These are phyloP conservation scores for Colletes latitarsis DNA, from an alignment of 1,140 invertebrate genomes.

Conservation along the genomic window DNA sequence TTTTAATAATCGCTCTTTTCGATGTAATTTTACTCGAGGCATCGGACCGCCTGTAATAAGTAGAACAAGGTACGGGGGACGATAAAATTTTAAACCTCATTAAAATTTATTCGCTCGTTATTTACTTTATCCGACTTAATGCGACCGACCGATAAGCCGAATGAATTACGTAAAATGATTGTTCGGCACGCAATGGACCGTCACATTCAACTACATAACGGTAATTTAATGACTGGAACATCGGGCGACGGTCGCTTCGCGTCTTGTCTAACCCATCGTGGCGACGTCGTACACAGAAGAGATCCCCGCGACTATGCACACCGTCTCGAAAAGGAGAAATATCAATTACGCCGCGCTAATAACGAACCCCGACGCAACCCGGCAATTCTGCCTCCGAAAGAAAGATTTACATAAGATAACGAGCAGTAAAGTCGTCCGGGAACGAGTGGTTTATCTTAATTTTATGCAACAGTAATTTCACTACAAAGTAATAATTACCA, in stretches of 20 bases:
- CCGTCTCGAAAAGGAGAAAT: slow-evolving; percentile 29
- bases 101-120: slow-evolving; percentile 45
- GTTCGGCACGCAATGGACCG: slow-evolving; percentile 38
- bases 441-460: slow-evolving; percentile 45
- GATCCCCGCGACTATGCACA: neutral
- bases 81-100: slow-evolving; percentile 26
- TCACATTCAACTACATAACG: slow-evolving; percentile 36
- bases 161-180: slow-evolving; percentile 46
- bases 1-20: slow-evolving; percentile 1
- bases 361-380: slow-evolving; percentile 28
- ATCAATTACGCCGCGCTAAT: slow-evolving; percentile 35
- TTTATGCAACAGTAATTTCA: slow-evolving; percentile 35
- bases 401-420: slow-evolving; percentile 34
- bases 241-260: neutral
- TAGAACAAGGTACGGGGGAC: slow-evolving; percentile 10
- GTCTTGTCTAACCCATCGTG: neutral
- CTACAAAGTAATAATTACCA: slow-evolving; percentile 39
- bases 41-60: slow-evolving; percentile 5
- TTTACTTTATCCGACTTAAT: slow-evolving; percentile 45
- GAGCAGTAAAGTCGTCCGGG: slow-evolving; percentile 21
- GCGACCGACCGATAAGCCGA: slow-evolving; percentile 31
- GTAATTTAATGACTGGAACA: slow-evolving; percentile 33
- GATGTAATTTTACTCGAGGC: slow-evolving; percentile 6
- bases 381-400: slow-evolving; percentile 8
- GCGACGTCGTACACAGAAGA: neutral